Percentiles rank a stretch among this genome's conserved stretches.
These are phyloP conservation scores for Diabrotica undecimpunctata DNA, from an alignment of 1,140 invertebrate genomes.

Conservation along the genomic window DNA sequence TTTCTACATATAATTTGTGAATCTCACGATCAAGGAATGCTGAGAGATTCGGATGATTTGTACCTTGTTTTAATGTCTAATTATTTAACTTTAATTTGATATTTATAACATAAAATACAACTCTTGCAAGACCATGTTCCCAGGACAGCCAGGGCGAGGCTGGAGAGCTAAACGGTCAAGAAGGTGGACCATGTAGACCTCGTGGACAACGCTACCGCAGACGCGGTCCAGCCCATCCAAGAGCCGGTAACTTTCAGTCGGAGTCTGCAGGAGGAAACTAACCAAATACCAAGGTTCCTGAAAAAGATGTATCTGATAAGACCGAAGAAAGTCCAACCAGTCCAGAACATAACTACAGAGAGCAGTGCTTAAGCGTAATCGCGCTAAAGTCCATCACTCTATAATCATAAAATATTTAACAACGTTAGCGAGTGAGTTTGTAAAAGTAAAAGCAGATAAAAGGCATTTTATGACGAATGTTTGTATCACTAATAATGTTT, in stretches of 20 bases:
- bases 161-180: conserved; percentile 34
- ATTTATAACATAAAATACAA: no score
- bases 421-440: conserved; percentile 46
- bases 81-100: no score
- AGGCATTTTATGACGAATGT: conserved; percentile 44
- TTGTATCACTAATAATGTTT: conserved; percentile 9
- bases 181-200: conserved; percentile 38
- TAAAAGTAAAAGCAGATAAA: conserved; percentile 44
- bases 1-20: no score
- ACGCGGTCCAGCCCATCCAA: conserved; percentile 40
- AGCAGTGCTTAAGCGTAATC: no score
- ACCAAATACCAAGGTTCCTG: conserved; percentile 32
- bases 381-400: no score
- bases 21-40: no score
- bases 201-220: conserved; percentile 42
- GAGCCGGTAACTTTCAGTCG: conserved; percentile 41
- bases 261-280: conserved; percentile 36
- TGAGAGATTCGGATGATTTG: no score
- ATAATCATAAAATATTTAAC: no score
- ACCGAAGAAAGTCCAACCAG: no score
- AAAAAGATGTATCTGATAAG: no score
- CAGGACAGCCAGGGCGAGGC: conserved; percentile 55
- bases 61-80: no score
- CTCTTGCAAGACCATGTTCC: conserved; percentile 55
- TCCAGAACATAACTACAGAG: conserved; percentile 54